phyloP scores from a whole-genome alignment of 2,888 invertebrate species.

The Candidula unifasciata region DNA sequence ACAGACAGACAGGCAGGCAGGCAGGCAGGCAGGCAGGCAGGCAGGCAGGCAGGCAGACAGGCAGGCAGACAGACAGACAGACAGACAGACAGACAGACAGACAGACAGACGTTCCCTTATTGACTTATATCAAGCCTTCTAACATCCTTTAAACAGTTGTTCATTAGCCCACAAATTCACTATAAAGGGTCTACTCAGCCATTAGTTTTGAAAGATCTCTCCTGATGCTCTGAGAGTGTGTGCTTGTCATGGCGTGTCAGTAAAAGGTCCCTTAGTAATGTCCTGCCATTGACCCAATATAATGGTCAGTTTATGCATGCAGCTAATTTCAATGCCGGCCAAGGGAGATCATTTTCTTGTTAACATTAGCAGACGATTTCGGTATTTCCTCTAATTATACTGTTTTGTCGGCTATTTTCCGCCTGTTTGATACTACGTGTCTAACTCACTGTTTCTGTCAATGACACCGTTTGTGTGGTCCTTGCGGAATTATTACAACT shows the following conservation, averaged over 20 bases:
- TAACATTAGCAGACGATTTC: background rate
- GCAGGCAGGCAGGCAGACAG: too few species aligned
- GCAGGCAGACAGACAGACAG: too few species aligned
- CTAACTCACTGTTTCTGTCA: too few species aligned
- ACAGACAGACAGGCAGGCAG: background rate
- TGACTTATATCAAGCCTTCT: too few species aligned
- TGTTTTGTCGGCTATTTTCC: background rate
- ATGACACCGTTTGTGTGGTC: too few species aligned
- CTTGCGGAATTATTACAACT: too few species aligned
- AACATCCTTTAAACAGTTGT: too few species aligned
- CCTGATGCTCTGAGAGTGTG: background rate
- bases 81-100: too few species aligned
- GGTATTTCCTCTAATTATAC: background rate
- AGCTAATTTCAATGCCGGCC: slow-evolving; percentile 1
- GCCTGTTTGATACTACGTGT: too few species aligned
- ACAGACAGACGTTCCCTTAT: too few species aligned
- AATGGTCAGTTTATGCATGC: slow-evolving; percentile 30
- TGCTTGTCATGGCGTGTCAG: background rate
- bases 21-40: too few species aligned
- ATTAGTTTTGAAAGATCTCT: background rate
- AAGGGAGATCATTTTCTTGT: background rate
- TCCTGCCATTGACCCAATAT: background rate
- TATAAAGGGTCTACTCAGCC: background rate
- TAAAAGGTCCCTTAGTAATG: background rate
- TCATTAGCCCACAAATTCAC: background rate